Evolutionary conservation across 2,113 vertebrate genomes (phyloP), one percentile per base, ranked within the genome.

Genomic region (Murina feae): DNA sequence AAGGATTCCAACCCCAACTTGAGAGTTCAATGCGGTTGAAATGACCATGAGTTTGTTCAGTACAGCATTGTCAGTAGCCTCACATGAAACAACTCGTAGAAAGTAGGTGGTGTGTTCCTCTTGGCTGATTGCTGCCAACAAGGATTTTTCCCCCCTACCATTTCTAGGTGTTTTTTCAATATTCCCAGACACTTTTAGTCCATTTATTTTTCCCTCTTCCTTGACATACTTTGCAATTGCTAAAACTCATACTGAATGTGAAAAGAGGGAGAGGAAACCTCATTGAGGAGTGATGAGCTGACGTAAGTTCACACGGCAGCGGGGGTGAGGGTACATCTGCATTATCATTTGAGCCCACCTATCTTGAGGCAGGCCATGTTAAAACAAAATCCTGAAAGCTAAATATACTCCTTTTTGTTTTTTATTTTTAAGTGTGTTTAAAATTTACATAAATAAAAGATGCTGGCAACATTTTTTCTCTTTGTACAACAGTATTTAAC

Each of bases 191-290:
- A 8, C 28, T 42, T 91, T 78, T 75, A 84, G 28, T 86, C 51
- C 69, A 25, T 66, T 55, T 60, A 9, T 28, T 84, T 69, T 20
- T 0, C 60, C 6, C 32, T 42, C 14, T 80, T 87, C 25, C 28
- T 80, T n/a, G 66, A 80, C 28, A 65, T 74, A 76, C 35, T 93
- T 93, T 84, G 14, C 44, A 86, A 2, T 75, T 93, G 49, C 68
- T 75, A 74, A 85, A 92, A 79, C 74, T 89, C 35, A 93, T 71
- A 53, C 12, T 91, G 80, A 91, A 60, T 74, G 37, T 44, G 53
- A 51, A 89, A 87, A 93, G 18, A 72, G 14, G 60, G 25, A 78
- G 11, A 16, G 28, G 51, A 87, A 75, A 6, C 20, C 7, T 23
- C 55, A 39, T 0, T 44, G 42, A 66, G 55, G 47, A 49, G 12